phyloP scores from a whole-genome alignment of 92 coral and sea anemone genomes.

The Montipora capitata region DNA sequence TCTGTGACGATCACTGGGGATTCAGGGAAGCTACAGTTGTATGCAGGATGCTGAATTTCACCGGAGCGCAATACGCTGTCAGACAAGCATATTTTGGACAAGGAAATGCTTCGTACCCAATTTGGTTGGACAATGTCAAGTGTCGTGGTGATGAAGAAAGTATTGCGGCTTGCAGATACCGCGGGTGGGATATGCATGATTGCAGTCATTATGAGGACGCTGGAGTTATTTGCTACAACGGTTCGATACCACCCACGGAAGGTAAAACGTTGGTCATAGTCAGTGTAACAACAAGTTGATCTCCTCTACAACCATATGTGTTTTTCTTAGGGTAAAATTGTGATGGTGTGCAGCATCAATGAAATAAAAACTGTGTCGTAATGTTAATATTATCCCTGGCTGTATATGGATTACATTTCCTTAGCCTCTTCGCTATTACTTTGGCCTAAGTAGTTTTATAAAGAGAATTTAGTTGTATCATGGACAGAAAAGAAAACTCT shows the following conservation, averaged over 20 bases:
- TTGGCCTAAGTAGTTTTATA: too few species aligned
- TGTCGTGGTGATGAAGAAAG: constrained; percentile 40
- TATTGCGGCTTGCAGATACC: constrained; percentile 34
- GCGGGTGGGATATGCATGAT: constrained; percentile 10
- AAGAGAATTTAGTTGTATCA: too few species aligned
- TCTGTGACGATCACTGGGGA: constrained; percentile 54
- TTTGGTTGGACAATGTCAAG: constrained; percentile 49
- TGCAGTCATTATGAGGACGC: constrained; percentile 22
- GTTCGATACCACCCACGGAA: constrained; percentile 27
- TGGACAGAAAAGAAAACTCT: too few species aligned
- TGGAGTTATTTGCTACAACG: constrained; percentile 36
- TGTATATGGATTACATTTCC: too few species aligned
- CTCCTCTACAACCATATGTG: too few species aligned
- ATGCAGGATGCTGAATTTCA: constrained; percentile 45
- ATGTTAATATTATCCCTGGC: too few species aligned
- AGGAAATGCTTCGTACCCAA: constrained; percentile 18
- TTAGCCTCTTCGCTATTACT: too few species aligned
- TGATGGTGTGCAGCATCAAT: too few species aligned
- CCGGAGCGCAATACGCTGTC: constrained; percentile 17
- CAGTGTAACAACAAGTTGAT: neutral
- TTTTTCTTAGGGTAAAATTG: too few species aligned
- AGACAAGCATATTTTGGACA: constrained; percentile 21
- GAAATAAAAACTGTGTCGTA: too few species aligned
- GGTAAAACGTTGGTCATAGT: neutral
- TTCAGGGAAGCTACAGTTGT: constrained; percentile 21